Evolutionary conservation across 1,140 invertebrate species (phyloP).

Genomic region (Leptinotarsa lineolata): DNA sequence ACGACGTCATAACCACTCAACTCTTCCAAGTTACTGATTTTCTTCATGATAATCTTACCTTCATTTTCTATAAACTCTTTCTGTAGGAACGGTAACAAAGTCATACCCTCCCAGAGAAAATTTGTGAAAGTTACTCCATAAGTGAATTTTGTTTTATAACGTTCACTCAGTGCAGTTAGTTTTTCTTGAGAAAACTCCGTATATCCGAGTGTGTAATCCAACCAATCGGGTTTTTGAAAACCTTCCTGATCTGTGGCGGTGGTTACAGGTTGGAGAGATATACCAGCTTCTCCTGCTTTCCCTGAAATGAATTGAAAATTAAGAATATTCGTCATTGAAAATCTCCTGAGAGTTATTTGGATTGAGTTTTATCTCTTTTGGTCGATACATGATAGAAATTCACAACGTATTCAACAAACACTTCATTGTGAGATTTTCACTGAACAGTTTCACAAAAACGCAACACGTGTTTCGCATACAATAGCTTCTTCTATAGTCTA

Average conservation of each 20-base stretch:
- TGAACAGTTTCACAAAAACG: too few species aligned
- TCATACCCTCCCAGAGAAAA: constrained; percentile 64
- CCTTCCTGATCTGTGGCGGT: constrained; percentile 59
- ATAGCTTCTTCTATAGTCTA: too few species aligned
- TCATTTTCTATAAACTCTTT: constrained; percentile 62
- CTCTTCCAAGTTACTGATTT: constrained; percentile 56
- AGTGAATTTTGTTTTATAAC: constrained; percentile 61
- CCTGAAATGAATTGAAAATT: constrained; percentile 14
- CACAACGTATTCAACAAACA: too few species aligned
- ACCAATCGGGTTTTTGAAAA: constrained; percentile 58
- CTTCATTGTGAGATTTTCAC: too few species aligned
- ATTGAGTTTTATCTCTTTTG: too few species aligned
- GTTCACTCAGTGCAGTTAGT: constrained; percentile 58
- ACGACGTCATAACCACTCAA: constrained; percentile 66
- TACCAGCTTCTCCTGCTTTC: constrained; percentile 60
- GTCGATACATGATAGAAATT: too few species aligned
- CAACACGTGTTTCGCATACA: too few species aligned
- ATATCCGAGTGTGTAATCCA: constrained; percentile 64
- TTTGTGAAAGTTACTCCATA: constrained; percentile 65
- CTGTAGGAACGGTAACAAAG: constrained; percentile 66
- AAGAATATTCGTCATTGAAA: too few species aligned
- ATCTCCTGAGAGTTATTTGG: too few species aligned
- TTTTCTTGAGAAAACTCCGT: constrained; percentile 56
- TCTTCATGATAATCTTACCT: constrained; percentile 57
- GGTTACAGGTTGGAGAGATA: constrained; percentile 65